phyloP scores from a whole-genome alignment of 2,113 vertebrate species.

The Lonchura striata region DNA sequence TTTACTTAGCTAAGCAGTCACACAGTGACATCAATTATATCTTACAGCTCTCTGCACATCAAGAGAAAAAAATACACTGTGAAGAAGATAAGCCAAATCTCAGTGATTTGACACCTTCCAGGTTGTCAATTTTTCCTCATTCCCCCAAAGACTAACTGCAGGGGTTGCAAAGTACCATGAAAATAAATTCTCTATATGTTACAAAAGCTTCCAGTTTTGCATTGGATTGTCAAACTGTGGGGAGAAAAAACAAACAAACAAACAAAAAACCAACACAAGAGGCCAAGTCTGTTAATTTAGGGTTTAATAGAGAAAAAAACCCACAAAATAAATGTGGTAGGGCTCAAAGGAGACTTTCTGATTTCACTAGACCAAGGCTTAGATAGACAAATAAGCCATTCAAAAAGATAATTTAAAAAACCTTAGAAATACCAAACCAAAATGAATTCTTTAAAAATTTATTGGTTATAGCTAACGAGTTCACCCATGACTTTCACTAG shows the following conservation, averaged over 20 bases:
- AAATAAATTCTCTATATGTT: neutral
- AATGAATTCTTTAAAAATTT: neutral
- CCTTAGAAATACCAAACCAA: neutral
- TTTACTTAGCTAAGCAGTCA: neutral
- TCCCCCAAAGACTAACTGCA: neutral
- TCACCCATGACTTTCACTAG: neutral
- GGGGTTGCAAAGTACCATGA: neutral
- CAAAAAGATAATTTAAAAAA: neutral
- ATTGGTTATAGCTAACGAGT: neutral
- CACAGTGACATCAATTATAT: neutral
- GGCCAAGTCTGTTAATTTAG: neutral
- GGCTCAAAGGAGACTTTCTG: neutral
- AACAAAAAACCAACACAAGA: neutral
- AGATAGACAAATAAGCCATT: neutral
- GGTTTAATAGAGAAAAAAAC: neutral
- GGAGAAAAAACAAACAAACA: neutral
- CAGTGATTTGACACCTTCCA: neutral
- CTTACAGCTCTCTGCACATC: neutral
- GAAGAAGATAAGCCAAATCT: neutral
- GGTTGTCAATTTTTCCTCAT: neutral
- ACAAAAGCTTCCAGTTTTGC: neutral
- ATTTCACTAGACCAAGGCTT: neutral
- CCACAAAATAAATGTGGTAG: neutral
- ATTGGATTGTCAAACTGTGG: neutral
- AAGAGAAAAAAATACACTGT: neutral